phyloP scores from a whole-genome alignment of 2,113 vertebrate genomes.

The Brachypteracias leptosomus region DNA sequence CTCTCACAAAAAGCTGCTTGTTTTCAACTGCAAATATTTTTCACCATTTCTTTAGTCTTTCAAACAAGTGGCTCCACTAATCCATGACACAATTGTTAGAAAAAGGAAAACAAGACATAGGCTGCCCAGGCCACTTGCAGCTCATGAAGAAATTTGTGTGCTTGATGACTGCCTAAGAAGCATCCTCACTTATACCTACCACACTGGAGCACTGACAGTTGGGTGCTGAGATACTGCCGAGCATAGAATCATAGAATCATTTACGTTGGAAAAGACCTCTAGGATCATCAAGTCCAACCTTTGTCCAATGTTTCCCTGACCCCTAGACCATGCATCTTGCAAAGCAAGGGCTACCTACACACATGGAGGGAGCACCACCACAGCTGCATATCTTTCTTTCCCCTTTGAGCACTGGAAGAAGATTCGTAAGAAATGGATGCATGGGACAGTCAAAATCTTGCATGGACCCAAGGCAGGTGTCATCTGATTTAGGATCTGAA shows the following conservation, averaged over 20 bases:
- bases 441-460: background rate
- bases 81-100: background rate
- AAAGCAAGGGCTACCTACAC: rapidly evolving
- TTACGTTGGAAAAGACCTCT: too few relatives aligned
- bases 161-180: background rate
- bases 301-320: too few relatives aligned
- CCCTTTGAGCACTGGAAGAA: background rate
- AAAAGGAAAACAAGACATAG: background rate
- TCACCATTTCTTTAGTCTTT: background rate
- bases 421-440: background rate
- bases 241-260: too few relatives aligned
- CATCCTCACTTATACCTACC: background rate
- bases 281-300: too few relatives aligned
- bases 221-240: background rate
- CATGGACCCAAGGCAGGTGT: background rate
- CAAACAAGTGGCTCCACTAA: background rate
- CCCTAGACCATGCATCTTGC: too few relatives aligned
- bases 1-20: background rate
- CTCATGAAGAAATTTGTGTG: background rate
- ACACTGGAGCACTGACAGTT: rapidly evolving
- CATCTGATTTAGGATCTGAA: background rate
- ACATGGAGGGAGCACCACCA: rapidly evolving
- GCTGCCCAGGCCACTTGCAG: background rate
- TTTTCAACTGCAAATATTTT: background rate
- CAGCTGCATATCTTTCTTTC: background rate